Evolutionary conservation across 1,140 invertebrate species (phyloP).

Genomic region (Drosophila serrata): DNA sequence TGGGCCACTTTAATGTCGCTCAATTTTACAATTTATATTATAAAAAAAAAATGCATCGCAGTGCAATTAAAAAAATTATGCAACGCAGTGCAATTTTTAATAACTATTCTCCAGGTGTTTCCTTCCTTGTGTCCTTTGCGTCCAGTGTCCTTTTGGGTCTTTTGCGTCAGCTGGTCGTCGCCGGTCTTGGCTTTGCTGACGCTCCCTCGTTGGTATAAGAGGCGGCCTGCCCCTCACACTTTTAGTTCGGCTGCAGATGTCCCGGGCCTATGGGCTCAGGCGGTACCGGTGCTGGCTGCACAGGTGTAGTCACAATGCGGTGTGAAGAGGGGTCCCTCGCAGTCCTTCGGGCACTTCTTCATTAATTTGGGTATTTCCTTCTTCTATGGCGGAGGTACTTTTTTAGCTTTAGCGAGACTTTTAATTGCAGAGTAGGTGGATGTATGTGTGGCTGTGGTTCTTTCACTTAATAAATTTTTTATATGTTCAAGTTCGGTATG

Average conservation of each 20-base stretch:
- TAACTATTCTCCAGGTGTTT: too few species aligned
- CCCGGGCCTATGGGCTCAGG: background rate
- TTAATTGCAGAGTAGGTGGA: constrained; percentile 3
- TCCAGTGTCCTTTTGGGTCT: too few species aligned
- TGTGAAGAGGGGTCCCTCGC: constrained; percentile 1
- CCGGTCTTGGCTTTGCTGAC: too few species aligned
- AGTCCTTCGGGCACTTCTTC: too few species aligned
- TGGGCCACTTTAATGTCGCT: background rate
- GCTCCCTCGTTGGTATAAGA: too few species aligned
- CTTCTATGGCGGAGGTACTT: background rate
- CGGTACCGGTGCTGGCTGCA: constrained; percentile 8
- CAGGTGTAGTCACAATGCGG: constrained; percentile 20
- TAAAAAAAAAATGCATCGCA: constrained; percentile 3
- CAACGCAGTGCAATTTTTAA: background rate
- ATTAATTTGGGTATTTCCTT: background rate
- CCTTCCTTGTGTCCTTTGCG: too few species aligned
- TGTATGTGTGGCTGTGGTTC: background rate
- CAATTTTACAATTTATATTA: background rate
- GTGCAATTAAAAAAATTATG: constrained; percentile 6
- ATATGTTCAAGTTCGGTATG: too few species aligned
- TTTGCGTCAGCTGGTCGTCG: too few species aligned
- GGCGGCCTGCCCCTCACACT: too few species aligned
- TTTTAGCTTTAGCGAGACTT: background rate
- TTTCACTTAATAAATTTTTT: background rate
- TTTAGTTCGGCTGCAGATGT: too few species aligned